Conservation (phyloP, 2,888 invertebrate genomes). For the Nomada fucata region DNA sequence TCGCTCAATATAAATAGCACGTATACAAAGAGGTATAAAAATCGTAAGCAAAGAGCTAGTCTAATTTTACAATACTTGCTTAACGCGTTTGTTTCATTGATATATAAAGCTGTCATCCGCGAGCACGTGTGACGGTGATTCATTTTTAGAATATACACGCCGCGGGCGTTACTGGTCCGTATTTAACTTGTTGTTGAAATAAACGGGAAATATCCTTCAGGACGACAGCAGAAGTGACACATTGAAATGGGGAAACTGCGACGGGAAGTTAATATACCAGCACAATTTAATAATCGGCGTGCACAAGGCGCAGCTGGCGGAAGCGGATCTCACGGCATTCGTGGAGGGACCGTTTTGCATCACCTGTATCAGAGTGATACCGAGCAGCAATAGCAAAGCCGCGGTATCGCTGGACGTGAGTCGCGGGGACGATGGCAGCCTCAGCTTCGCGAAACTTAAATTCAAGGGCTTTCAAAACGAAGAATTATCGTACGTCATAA, state of each 20-base stretch:
- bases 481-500: slow-evolving; percentile 84
- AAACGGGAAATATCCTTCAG: slow-evolving; percentile 22
- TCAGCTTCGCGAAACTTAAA: slow-evolving; percentile 83
- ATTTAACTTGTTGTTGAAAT: background rate
- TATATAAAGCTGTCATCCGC: too few species aligned
- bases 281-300: slow-evolving; percentile 71
- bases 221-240: background rate
- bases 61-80: too few species aligned
- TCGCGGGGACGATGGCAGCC: slow-evolving; percentile 71
- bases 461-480: slow-evolving; percentile 83
- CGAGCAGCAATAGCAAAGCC: slow-evolving; percentile 78
- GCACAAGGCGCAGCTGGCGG: slow-evolving; percentile 58
- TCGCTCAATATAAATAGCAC: background rate
- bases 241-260: slow-evolving; percentile 66
- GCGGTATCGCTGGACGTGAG: slow-evolving; percentile 82
- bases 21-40: background rate
- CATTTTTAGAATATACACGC: too few species aligned
- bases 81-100: too few species aligned
- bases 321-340: slow-evolving; percentile 79
- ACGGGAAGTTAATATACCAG: slow-evolving; percentile 67
- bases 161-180: too few species aligned
- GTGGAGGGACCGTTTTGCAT: slow-evolving; percentile 83
- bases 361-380: slow-evolving; percentile 83
- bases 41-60: background rate
- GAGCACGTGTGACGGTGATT: too few species aligned